These are phyloP conservation scores for Scolopax rusticola DNA, from an alignment of 2,797 vertebrate genomes.

Conservation along the genomic window DNA sequence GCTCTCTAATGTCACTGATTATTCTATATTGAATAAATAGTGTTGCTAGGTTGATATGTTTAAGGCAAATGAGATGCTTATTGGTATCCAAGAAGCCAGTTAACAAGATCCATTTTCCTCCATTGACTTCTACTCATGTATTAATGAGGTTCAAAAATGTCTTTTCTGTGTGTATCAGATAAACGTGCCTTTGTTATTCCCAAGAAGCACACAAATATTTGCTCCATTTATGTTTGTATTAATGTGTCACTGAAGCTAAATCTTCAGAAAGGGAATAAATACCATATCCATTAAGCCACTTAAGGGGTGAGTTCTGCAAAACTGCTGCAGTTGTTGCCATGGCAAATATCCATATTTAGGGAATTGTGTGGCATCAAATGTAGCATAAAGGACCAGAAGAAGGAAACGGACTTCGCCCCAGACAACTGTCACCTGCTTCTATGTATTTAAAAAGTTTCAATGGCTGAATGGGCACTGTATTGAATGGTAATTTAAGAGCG, in stretches of 20 bases:
- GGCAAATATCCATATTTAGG: constrained; percentile 59
- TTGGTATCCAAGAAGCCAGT: constrained; percentile 74
- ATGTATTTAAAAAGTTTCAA: background rate
- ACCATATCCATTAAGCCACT: constrained; percentile 64
- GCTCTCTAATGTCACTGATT: constrained; percentile 72
- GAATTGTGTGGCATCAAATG: constrained; percentile 18
- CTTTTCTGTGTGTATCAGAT: constrained; percentile 71
- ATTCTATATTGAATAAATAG: constrained; percentile 74
- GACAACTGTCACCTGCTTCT: background rate
- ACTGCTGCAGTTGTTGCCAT: constrained; percentile 53
- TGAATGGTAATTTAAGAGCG: background rate
- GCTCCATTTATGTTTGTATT: constrained; percentile 73
- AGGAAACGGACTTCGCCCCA: background rate
- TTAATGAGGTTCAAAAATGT: constrained; percentile 77
- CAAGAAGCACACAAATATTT: constrained; percentile 72
- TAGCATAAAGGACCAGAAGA: background rate
- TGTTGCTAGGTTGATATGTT: constrained; percentile 73
- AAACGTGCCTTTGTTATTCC: constrained; percentile 73
- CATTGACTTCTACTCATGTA: constrained; percentile 75
- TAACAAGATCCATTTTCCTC: constrained; percentile 75
- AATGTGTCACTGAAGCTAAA: constrained; percentile 68
- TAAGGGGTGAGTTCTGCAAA: constrained; percentile 44
- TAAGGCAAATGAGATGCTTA: constrained; percentile 76
- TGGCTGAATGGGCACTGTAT: background rate
- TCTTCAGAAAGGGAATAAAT: constrained; percentile 71